phyloP scores from a whole-genome alignment of 2,888 invertebrate species.

The Tyria jacobaeae region DNA sequence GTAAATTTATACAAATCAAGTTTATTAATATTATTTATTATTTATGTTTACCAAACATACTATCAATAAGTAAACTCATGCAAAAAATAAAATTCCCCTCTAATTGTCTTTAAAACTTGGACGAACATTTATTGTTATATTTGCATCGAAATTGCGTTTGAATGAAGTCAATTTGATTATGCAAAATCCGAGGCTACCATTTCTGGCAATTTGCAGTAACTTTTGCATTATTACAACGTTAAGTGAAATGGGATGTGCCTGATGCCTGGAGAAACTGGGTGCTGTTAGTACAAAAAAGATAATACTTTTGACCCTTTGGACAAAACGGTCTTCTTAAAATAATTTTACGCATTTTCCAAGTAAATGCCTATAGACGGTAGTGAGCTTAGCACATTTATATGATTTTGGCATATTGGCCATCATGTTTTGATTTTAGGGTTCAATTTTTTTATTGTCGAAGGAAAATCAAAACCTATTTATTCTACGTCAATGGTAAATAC shows the following conservation, averaged over 20 bases:
- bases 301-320: conserved; percentile 12
- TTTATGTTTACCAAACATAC: too few species aligned
- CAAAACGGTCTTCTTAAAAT: neutral
- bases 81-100: conserved; percentile 30
- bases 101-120: conserved; percentile 24
- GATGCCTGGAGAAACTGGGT: conserved; percentile 30
- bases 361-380: too few species aligned
- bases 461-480: too few species aligned
- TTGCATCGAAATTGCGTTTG: conserved; percentile 73
- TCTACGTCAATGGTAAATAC: too few species aligned
- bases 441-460: too few species aligned
- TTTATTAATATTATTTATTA: too few species aligned
- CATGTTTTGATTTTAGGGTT: too few species aligned
- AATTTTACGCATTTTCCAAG: neutral
- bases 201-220: conserved; percentile 66
- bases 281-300: conserved; percentile 10
- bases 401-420: too few species aligned
- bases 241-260: conserved; percentile 57
- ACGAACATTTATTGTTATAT: conserved; percentile 58
- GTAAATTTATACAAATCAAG: neutral
- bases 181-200: conserved; percentile 69
- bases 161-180: conserved; percentile 72
- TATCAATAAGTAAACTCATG: conserved; percentile 15
- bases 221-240: conserved; percentile 63
- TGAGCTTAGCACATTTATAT: too few species aligned